phyloP scores from a whole-genome alignment of 2,797 vertebrate genomes.

The Ctenopoma multispine region DNA sequence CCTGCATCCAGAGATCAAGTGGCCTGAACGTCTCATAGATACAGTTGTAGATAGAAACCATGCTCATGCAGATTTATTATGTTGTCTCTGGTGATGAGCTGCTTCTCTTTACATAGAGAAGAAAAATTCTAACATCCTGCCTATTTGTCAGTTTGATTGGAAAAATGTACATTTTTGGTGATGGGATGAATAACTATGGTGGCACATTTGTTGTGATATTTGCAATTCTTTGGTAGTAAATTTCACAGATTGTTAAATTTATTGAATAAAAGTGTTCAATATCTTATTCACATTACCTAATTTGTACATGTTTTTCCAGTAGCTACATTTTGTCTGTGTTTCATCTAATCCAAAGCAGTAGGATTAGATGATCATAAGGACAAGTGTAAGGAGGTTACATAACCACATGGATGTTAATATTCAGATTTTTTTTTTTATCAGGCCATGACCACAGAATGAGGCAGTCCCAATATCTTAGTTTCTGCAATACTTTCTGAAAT shows the following conservation, averaged over 20 bases:
- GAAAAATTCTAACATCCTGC: not conserved
- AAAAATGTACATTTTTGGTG: conserved; percentile 14
- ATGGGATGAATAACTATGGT: conserved; percentile 2
- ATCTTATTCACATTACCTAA: no score
- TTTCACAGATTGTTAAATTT: no score
- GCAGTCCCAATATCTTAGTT: no score
- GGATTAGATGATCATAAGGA: conserved; percentile 19
- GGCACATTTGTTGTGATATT: not conserved
- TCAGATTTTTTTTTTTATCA: no score
- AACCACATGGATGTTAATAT: no score
- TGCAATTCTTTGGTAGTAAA: no score
- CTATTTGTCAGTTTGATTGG: not conserved
- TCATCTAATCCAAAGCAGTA: conserved; percentile 8
- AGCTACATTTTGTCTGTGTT: not conserved
- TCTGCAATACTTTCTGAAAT: not conserved
- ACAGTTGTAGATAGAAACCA: conserved; percentile 14
- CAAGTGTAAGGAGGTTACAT: conserved; percentile 21
- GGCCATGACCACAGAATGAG: no score
- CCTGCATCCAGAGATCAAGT: conserved; percentile 28
- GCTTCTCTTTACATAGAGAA: conserved; percentile 12
- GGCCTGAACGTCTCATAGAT: conserved; percentile 36
- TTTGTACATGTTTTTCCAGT: not conserved
- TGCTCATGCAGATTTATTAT: conserved; percentile 11
- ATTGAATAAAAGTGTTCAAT: no score
- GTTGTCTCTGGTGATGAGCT: conserved; percentile 8